Evolutionary conservation across 1,140 invertebrate genomes (phyloP).

Genomic region (Helicorthomorpha holstii): DNA sequence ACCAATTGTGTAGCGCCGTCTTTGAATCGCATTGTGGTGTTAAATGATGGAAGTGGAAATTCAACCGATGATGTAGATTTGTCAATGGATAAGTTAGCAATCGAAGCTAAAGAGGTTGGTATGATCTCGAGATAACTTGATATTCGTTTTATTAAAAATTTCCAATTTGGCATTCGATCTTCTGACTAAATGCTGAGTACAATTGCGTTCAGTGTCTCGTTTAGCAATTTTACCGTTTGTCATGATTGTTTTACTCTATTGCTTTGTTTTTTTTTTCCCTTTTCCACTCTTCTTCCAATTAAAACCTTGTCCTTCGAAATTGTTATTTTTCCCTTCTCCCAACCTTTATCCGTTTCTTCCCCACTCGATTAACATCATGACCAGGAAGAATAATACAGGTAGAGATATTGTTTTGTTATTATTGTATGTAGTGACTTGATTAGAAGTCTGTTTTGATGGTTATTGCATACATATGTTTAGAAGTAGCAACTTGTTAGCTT

Average conservation of each 20-base stretch:
- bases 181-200: no score
- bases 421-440: neutral
- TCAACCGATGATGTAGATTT: slow-evolving; percentile 43
- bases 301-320: neutral
- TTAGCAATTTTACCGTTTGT: slow-evolving; percentile 3
- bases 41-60: slow-evolving; percentile 14
- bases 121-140: neutral
- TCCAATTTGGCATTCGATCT: neutral
- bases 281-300: neutral
- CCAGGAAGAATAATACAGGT: neutral
- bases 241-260: slow-evolving; percentile 1
- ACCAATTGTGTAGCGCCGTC: neutral
- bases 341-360: neutral
- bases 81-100: slow-evolving; percentile 58
- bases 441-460: neutral
- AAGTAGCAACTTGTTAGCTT: no score
- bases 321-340: no score
- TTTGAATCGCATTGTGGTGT: neutral
- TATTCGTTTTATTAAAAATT: neutral
- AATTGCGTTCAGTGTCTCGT: slow-evolving; percentile 1
- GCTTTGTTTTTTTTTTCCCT: neutral
- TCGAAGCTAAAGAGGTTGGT: slow-evolving; percentile 57
- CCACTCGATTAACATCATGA: neutral
- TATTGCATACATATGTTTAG: neutral
- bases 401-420: neutral